A percentile compares a stretch with the other conserved stretches of the same genome.
Evolutionary conservation across 64 coral and sea anemone genomes (phyloP).

Genomic region (Montipora sp.): DNA sequence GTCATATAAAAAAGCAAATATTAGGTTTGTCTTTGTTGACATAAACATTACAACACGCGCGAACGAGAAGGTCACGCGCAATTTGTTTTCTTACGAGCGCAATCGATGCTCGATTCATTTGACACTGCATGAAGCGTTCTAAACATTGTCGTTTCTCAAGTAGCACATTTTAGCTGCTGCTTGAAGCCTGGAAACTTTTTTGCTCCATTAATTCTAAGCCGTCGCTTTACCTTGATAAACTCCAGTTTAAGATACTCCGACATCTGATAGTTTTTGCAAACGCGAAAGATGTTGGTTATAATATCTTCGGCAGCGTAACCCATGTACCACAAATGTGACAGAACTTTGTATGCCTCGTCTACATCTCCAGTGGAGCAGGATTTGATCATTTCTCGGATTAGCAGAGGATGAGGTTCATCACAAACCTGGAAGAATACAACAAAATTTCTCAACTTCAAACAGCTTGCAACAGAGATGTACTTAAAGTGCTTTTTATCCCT

Average conservation of each 20-base stretch:
- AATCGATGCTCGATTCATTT: too few species aligned
- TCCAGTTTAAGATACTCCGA: slow-evolving; percentile 97
- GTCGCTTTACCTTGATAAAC: slow-evolving; percentile 87
- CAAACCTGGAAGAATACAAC: slow-evolving; percentile 68
- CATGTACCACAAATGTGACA: slow-evolving; percentile 99
- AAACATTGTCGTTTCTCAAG: too few species aligned
- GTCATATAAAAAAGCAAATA: neutral
- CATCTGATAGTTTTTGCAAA: slow-evolving; percentile 90
- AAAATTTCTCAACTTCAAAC: neutral
- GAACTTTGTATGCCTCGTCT: slow-evolving; percentile 92
- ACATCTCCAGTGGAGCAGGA: slow-evolving; percentile 88
- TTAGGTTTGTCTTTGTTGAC: neutral
- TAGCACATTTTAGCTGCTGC: too few species aligned
- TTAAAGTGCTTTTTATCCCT: too few species aligned
- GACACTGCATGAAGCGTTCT: too few species aligned
- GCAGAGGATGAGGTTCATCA: slow-evolving; percentile 93
- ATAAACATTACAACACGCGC: neutral
- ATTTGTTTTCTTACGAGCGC: too few species aligned
- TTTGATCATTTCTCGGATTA: slow-evolving; percentile 95
- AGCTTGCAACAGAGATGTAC: too few species aligned
- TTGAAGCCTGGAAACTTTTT: too few species aligned
- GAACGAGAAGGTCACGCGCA: too few species aligned
- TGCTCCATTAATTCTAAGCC: too few species aligned
- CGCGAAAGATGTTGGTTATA: slow-evolving; percentile 96
- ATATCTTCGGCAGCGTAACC: slow-evolving; percentile 97